Base-by-base conservation (phyloP, 2,797 vertebrate species). In the Austrolebias charrua region DNA sequence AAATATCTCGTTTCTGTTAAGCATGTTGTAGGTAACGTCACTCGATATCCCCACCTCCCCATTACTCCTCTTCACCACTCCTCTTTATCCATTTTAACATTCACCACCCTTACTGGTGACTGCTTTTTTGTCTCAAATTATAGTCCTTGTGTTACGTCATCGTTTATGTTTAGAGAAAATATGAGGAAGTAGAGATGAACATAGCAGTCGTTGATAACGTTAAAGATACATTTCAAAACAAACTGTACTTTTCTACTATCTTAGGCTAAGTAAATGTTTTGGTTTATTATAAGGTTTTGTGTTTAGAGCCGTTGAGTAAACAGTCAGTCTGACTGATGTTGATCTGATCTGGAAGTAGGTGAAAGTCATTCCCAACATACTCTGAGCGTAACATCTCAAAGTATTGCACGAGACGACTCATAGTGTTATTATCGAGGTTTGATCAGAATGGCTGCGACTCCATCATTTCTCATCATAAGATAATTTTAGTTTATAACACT, bases 1-100 rank as follows among this genome's bases (percentile, higher is more conserved):
- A 24, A 24, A 24, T 24, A 24, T 24, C 24, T 59, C 44, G 43
- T 42, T 46, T 71, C 20, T 18, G 55, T 76, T 63, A 35, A 58
- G 69, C 70, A 60, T 68, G 80, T 80, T 78, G n/a, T n/a, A n/a
- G 31, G 80, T 68, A 74, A 69, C 70, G 48, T 84, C 75, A 61
- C 82, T 69, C 42, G 55, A 55, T n/a, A 56, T 42, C 66, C 46
- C 51, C 60, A 31, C 19, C 31, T 31, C 10, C 24, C 4, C 42
- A 20, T 60, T 35, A 38, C 43, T 48, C 29, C 15, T 24, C 28
- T 12, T 19, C 24, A 1, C 10, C 55, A 42, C 42, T 56, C 56
- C 1, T 14, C 35, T 58, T 31, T 13, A 29, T 68, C 28, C 55
- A 18, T 47, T 66, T 49, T 16, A 33, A 33, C 31, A 46, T 19